Evolutionary conservation across 2,797 vertebrate genomes (phyloP), one percentile per base, ranked within the genome.

Genomic region (Rachycentron canadum): DNA sequence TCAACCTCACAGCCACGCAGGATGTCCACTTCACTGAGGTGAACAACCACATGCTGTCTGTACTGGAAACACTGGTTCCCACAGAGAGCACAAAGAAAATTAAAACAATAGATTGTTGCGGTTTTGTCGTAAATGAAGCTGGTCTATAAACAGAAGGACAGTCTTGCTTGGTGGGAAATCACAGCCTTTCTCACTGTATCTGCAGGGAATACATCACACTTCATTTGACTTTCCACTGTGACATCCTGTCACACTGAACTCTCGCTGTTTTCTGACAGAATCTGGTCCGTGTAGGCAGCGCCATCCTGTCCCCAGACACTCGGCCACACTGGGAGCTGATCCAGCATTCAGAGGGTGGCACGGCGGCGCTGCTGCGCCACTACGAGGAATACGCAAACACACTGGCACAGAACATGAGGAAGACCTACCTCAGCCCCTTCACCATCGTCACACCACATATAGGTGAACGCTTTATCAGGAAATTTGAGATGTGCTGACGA

Each of bases 21-120:
- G 98, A 99, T 0, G 96, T 97, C 61, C 96, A 97, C 89, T 99
- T 99, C 92, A 99, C 97, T 0, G 97, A 99, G 97, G 98, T 99
- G 85, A 82, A 4, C 23, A 1, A 5, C 13, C 56, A 32, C 52
- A 26, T 0, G 2, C 59, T 11, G 40, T 17, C 59, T 19, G 28
- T 10, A 19, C 17, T 32, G 41, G 17, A 32, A 19, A 76, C 55
- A 25, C 41, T 17, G 3, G 9, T 9, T 56, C 25, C 28, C 49
- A 50, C 26, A 13, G 23, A 45, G 5, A 13, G 5, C 13, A 5
- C 12, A 47, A 50, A 38, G 11, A 13, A 28, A 66, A 45, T 17
- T 32, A 10, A 23, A 72, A 40, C 53, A 43, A 19, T 23, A 21
- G 38, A 61, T 43, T 34, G 6, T 25, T 40, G 45, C 8, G n/a